Percentiles rank a stretch among this genome's conserved stretches.
phyloP scores from a whole-genome alignment of 1,140 invertebrate genomes.

The Drosophila sucinea region DNA sequence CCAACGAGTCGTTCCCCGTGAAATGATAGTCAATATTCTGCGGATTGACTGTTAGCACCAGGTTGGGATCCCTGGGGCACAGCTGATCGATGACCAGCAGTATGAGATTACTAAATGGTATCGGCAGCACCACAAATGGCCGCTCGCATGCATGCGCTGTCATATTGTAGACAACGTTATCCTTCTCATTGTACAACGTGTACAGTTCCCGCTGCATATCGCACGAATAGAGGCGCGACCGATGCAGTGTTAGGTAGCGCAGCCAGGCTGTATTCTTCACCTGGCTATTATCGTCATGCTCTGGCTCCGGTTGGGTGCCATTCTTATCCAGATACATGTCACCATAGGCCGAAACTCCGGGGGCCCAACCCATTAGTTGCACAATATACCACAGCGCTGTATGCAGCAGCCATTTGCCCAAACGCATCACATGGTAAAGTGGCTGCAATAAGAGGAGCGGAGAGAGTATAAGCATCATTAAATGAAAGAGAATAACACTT shows the following conservation, averaged over 20 bases:
- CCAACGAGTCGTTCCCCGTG: conserved; percentile 85
- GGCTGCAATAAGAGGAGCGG: conserved; percentile 73
- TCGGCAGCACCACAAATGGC: conserved; percentile 92
- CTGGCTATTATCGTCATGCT: conserved; percentile 44
- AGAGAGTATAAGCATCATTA: background rate
- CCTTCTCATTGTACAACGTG: conserved; percentile 79
- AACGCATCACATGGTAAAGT: conserved; percentile 78
- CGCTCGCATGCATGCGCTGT: conserved; percentile 84
- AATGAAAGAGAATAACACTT: no score
- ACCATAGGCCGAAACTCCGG: conserved; percentile 82
- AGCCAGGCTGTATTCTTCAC: conserved; percentile 65
- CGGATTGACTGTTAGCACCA: conserved; percentile 85
- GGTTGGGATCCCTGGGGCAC: conserved; percentile 84
- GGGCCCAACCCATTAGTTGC: conserved; percentile 74
- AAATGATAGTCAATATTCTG: conserved; percentile 85
- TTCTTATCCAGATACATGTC: conserved; percentile 73
- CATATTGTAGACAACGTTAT: conserved; percentile 79
- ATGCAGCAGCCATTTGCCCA: conserved; percentile 84
- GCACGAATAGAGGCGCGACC: conserved; percentile 85
- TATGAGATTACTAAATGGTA: conserved; percentile 92
- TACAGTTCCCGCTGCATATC: conserved; percentile 83
- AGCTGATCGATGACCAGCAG: conserved; percentile 90
- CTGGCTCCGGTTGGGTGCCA: conserved; percentile 55
- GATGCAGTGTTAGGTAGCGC: conserved; percentile 86
- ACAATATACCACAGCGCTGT: conserved; percentile 83